Evolutionary conservation across 2,888 invertebrate species (phyloP), one percentile per base, ranked within the genome.

Genomic region (Malthinus flaveolus): DNA sequence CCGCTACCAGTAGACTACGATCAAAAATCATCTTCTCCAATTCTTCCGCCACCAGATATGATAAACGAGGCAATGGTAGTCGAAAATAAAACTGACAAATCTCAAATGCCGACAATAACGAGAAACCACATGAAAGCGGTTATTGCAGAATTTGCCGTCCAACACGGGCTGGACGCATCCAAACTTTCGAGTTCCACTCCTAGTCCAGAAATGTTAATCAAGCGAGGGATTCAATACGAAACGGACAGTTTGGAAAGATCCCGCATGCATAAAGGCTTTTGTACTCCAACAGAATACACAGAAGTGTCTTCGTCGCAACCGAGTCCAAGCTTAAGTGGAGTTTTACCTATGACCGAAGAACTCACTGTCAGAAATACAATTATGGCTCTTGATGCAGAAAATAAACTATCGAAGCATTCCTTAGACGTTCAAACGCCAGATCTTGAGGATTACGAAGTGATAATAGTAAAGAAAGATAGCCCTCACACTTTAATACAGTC

Each of bases 341-440:
- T 90, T 1, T 75, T 91, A 52, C 91, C 91, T 0, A 80, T 91
- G 73, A 90, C 91, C 71, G 91, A 91, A 80, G 91, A 91, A 75
- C 79, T 91, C 64, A 91, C 90, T 15, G 90, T 91, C 82, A 82
- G 85, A 67, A 90, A 91, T 71, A 88, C 89, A 2, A 84, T 91
- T 1, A 88, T 90, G 62, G 87, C 87, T 74, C 80, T 81, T 6
- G 79, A 82, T 64, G 84, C 85, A 0, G 85, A 84, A 23, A 84
- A 83, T 56, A 77, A 23, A 23, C 2, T 23, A 5, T 23, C 5
- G 23, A 23, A 23, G 23, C 23, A 23, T 23, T 4, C 11, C 5
- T 8, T 39, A 6, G 70, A 69, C 49, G 63, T 68, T 60, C 34
- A 55, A 36, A 36, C 59, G 9, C 67, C 70, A 55, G 78, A 77